Conservation (phyloP, 1,140 invertebrate genomes). For the Conus ventricosus region DNA sequence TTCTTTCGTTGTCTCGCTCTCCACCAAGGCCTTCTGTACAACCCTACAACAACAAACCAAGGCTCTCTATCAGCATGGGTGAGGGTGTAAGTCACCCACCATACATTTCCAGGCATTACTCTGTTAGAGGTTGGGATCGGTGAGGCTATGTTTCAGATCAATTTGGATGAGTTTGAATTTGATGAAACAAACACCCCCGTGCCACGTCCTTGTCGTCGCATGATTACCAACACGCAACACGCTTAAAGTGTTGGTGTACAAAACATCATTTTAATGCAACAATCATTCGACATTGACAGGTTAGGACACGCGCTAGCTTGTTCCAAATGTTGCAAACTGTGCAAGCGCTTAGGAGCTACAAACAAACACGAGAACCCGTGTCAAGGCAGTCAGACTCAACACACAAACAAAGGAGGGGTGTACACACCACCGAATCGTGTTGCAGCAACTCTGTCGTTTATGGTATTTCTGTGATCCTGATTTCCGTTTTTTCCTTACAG, state of each 20-base stretch:
- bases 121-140: background rate
- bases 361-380: background rate
- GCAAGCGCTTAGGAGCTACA: no score
- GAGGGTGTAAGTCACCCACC: no score
- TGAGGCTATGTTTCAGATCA: background rate
- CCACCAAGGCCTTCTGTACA: background rate
- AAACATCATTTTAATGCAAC: slow-evolving; percentile 1
- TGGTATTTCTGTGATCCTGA: background rate
- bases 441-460: background rate
- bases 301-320: background rate
- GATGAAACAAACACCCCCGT: background rate
- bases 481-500: no score
- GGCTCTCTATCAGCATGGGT: background rate
- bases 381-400: no score
- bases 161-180: slow-evolving; percentile 21
- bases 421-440: no score
- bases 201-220: no score
- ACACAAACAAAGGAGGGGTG: no score
- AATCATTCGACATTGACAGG: slow-evolving; percentile 15
- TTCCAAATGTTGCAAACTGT: background rate
- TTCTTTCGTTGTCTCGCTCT: background rate
- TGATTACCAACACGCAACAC: background rate
- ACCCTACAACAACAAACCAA: background rate
- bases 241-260: background rate
- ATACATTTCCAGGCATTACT: background rate